phyloP scores from a whole-genome alignment of 2,113 vertebrate genomes.

The Stigmatopora nigra region DNA sequence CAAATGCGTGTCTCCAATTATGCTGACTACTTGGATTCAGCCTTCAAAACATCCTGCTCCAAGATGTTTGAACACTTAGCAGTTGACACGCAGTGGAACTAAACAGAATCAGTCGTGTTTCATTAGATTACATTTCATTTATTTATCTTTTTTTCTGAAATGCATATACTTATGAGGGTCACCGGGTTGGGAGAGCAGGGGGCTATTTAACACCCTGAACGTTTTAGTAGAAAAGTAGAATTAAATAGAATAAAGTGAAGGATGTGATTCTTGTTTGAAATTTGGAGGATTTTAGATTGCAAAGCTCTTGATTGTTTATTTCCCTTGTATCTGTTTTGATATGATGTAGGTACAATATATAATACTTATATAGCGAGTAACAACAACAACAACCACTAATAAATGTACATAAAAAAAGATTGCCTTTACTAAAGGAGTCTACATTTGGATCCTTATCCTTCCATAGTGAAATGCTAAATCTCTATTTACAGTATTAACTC shows the following conservation, averaged over 20 bases:
- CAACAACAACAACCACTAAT: background rate
- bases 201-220: too few relatives aligned
- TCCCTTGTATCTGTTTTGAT: background rate
- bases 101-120: background rate
- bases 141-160: background rate
- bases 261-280: background rate
- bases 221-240: too few relatives aligned
- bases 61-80: background rate
- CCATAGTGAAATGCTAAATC: constrained; percentile 7
- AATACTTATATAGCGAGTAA: background rate
- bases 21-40: constrained; percentile 9
- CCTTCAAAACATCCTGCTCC: constrained; percentile 2
- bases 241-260: too few relatives aligned
- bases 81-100: background rate
- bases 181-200: too few relatives aligned
- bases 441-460: constrained; percentile 1
- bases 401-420: background rate
- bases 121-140: background rate
- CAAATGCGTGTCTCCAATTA: constrained; percentile 33
- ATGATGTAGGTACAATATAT: background rate
- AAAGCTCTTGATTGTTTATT: too few relatives aligned
- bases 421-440: background rate
- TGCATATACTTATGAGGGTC: too few relatives aligned
- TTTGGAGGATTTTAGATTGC: background rate
- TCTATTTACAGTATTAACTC: constrained; percentile 18